A percentile compares a stretch with the other conserved stretches of the same genome.
These are phyloP conservation scores for Staurois parvus DNA, from an alignment of 2,797 vertebrate genomes.

Conservation along the genomic window DNA sequence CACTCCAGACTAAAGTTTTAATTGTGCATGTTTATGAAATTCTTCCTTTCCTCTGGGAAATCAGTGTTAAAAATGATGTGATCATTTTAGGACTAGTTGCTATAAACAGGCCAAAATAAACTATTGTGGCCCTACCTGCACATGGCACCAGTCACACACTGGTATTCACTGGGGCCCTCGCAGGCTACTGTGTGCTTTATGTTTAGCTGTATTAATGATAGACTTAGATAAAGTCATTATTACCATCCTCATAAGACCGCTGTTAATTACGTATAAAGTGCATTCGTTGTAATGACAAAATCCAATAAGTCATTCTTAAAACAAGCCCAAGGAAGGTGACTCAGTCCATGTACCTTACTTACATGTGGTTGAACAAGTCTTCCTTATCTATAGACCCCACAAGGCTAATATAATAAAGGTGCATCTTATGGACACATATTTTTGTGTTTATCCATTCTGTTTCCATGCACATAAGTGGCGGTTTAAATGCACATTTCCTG, in stretches of 20 bases:
- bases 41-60: not conserved
- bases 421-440: not conserved
- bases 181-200: not conserved
- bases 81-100: not conserved
- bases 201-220: too few relatives aligned
- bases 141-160: not conserved
- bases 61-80: not conserved
- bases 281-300: not conserved
- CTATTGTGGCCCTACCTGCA: not conserved
- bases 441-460: not conserved
- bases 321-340: not conserved
- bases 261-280: not conserved
- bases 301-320: not conserved
- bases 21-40: conserved; percentile 21
- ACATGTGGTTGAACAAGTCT: not conserved
- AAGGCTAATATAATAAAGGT: not conserved
- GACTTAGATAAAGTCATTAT: not conserved
- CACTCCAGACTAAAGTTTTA: conserved; percentile 9
- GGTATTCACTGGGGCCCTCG: not conserved
- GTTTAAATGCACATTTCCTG: not conserved
- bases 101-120: not conserved
- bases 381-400: not conserved
- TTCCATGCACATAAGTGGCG: not conserved
- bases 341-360: not conserved
- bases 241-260: not conserved